A percentile compares a stretch with the other conserved stretches of the same genome.
phyloP scores from a whole-genome alignment of 2,113 vertebrate genomes.

The Grallaria varia region DNA sequence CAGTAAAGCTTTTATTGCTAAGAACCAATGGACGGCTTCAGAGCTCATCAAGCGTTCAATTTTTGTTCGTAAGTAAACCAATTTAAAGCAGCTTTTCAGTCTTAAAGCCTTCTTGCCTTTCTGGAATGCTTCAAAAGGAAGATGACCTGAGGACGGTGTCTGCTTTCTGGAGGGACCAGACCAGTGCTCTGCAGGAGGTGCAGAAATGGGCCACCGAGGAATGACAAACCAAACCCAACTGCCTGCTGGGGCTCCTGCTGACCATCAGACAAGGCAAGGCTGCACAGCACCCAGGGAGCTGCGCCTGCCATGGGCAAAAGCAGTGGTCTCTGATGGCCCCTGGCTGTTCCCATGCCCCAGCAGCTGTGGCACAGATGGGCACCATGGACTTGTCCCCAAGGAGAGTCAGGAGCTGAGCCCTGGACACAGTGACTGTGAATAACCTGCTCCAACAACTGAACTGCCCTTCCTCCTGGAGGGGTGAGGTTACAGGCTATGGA shows the following conservation, averaged over 20 bases:
- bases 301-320: neutral
- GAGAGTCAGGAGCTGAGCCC: neutral
- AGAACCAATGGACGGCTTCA: neutral
- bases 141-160: constrained; percentile 33
- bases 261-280: neutral
- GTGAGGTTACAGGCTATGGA: neutral
- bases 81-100: neutral
- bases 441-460: neutral
- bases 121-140: constrained; percentile 51
- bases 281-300: neutral
- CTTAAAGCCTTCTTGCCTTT: neutral
- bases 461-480: neutral
- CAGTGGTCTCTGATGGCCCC: neutral
- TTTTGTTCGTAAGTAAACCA: constrained; percentile 21
- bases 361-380: neutral
- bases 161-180: neutral
- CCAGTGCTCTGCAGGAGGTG: neutral
- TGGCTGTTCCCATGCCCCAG: accelerated
- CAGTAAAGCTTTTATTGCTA: constrained; percentile 37
- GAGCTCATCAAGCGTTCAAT: neutral
- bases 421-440: neutral
- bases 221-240: neutral
- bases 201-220: neutral
- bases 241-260: neutral
- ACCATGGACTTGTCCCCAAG: neutral